These are phyloP conservation scores for Acromyrmex heyeri DNA, from an alignment of 1,140 invertebrate species.

Conservation along the genomic window DNA sequence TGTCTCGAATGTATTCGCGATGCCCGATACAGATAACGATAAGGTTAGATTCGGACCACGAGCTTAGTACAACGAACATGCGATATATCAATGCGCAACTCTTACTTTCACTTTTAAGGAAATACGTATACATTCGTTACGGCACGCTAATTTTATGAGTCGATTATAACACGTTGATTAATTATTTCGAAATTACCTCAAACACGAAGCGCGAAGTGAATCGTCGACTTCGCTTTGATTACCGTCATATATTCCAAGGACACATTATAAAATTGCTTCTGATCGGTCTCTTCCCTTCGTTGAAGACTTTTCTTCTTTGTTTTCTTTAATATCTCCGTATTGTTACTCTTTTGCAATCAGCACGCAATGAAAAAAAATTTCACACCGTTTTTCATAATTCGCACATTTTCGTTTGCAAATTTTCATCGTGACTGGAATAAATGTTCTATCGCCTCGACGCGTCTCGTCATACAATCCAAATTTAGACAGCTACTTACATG, in stretches of 20 bases:
- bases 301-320: neutral
- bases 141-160: slow-evolving; percentile 81
- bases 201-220: neutral
- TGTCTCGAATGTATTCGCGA: neutral
- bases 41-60: slow-evolving; percentile 70
- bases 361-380: neutral
- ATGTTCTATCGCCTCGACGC: slow-evolving; percentile 32
- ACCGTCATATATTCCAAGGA: neutral
- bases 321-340: neutral
- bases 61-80: neutral
- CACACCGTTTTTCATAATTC: neutral
- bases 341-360: neutral
- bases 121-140: slow-evolving; percentile 78
- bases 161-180: slow-evolving; percentile 82
- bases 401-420: slow-evolving; percentile 11
- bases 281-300: neutral
- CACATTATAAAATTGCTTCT: neutral
- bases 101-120: slow-evolving; percentile 85
- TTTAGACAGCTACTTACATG: slow-evolving; percentile 61
- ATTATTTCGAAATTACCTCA: slow-evolving; percentile 77
- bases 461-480: slow-evolving; percentile 54
- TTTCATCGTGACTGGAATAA: slow-evolving; percentile 50
- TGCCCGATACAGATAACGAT: slow-evolving; percentile 54
- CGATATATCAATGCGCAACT: slow-evolving; percentile 68
- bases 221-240: slow-evolving; percentile 12